Conservation (phyloP, 2,797 vertebrate genomes). For the Sebastes trivittatus region DNA sequence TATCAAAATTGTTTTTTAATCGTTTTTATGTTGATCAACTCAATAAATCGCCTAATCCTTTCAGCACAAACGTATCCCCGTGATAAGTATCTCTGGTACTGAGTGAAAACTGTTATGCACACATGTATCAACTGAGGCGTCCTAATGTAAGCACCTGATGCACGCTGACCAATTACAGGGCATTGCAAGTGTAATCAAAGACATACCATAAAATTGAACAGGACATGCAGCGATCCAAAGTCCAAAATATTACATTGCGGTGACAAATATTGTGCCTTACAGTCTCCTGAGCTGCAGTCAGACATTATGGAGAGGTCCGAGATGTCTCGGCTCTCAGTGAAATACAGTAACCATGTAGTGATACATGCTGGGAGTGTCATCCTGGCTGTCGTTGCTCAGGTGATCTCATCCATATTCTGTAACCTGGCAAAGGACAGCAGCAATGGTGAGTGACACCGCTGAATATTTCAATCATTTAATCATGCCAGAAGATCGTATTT, state of each 20-base stretch:
- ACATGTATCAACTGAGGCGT: not conserved
- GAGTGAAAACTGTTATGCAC: not conserved
- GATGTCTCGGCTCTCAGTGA: not conserved
- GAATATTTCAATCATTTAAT: not conserved
- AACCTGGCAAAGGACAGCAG: constrained; percentile 17
- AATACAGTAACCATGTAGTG: not conserved
- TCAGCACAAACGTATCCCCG: not conserved
- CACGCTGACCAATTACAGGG: not conserved
- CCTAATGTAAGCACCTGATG: not conserved
- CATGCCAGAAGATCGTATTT: fast-evolving
- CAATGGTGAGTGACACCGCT: constrained; percentile 54
- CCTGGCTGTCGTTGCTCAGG: constrained; percentile 53
- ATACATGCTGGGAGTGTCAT: constrained; percentile 32
- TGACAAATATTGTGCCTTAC: not conserved
- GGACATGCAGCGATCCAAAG: constrained; percentile 49
- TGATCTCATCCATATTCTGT: constrained; percentile 34
- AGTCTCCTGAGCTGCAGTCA: not conserved
- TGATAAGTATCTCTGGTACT: not conserved
- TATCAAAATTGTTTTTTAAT: not conserved
- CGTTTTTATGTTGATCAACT: not conserved
- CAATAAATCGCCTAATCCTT: not conserved
- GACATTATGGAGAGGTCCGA: not conserved
- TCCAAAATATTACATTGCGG: constrained; percentile 26
- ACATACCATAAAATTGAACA: not conserved
- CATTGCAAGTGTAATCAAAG: not conserved